Base-by-base conservation (phyloP, 1,140 invertebrate genomes). In the Macrosteles quadrilineatus region DNA sequence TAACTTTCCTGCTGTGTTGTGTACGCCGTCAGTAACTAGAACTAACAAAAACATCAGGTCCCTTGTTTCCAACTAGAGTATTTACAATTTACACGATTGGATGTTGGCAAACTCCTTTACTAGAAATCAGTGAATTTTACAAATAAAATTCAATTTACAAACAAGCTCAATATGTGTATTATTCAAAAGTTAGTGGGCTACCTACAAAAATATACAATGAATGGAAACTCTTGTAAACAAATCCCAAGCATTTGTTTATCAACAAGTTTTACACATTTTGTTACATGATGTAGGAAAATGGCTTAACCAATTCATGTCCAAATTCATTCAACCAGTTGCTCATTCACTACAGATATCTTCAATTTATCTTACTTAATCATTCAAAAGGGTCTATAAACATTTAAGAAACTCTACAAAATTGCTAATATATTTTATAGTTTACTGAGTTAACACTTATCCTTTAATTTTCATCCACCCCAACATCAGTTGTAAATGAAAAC, bases 1-100 rank as follows among this genome's bases (percentile, higher is more conserved):
- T 45, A 47, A n/a, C 23, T 27, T 66, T 23, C 29, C 11, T 67
- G 25, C 43, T 50, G 27, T 53, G 66, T 68, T 40, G 45, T 36
- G 32, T 36, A 36, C 21, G 17, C 57, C 55, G 17, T 19, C 50
- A 69, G 32, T 59, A 59, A 69, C 67, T 30, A 59, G 53, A 62
- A 69, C 57, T 40, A 69, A 62, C 55, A 45, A 50, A 64, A 69
- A 40, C 36, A 47, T 69, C 68, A 69, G 68, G 57, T 69, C 68
- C 68, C 68, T 69, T 69, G 32, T 25, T 31, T 69, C 55, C 57
- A 69, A 63, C 55, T 57, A 62, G 36, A 31, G 62, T 69, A 40
- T 59, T 69, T 47, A 64, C 40, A 50, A 69, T 64, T 27, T 59
- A 64, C 23, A 64, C 59, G 64, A 47, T 69, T 59, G 59, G 32